These are phyloP conservation scores for Sminthurinus aureus DNA, from an alignment of 2,888 invertebrate species.

Conservation along the genomic window DNA sequence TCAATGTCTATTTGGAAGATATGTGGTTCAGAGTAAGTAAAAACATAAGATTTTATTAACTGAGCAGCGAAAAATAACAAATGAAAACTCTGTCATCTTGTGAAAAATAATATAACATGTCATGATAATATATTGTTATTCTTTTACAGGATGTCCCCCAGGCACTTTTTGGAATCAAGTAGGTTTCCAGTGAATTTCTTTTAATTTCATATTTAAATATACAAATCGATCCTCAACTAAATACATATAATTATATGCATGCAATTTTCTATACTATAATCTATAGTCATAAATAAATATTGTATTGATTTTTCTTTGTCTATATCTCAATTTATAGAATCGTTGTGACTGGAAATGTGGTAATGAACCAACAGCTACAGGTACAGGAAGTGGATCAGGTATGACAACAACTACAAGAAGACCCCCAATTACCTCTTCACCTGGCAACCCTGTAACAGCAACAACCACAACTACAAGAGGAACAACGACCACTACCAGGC, in stretches of 20 bases:
- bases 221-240: too few species aligned
- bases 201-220: too few species aligned
- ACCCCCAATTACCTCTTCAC: conserved; percentile 50
- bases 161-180: conserved; percentile 79
- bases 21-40: conserved; percentile 69
- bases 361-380: conserved; percentile 60
- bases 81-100: too few species aligned
- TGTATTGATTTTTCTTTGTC: too few species aligned
- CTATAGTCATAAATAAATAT: too few species aligned
- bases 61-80: too few species aligned
- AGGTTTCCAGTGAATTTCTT: conserved; percentile 12
- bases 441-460: conserved; percentile 50
- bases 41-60: too few species aligned
- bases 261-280: too few species aligned
- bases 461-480: conserved; percentile 37
- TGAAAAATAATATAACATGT: too few species aligned
- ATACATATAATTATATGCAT: too few species aligned
- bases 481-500: conserved; percentile 34
- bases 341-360: conserved; percentile 58
- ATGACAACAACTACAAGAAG: conserved; percentile 51
- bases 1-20: conserved; percentile 77
- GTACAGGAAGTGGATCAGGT: conserved; percentile 60
- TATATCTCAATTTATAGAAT: conserved; percentile 42
- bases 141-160: conserved; percentile 69
- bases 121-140: too few species aligned